Evolutionary conservation across 2,797 vertebrate genomes (phyloP).

Genomic region (Parauchenoglanis ngamensis): DNA sequence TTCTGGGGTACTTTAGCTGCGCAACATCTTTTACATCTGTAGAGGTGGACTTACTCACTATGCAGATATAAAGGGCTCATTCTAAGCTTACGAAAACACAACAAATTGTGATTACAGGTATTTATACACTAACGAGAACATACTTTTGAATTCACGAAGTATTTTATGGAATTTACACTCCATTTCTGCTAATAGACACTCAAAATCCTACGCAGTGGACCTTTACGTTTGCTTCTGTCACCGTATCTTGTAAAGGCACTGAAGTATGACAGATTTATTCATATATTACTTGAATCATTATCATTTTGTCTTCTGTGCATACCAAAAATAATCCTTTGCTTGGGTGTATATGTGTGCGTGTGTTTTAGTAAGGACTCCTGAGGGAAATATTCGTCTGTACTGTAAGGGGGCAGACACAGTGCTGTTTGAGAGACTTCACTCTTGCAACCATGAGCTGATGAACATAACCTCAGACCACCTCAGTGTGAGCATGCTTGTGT

Average conservation of each 20-base stretch:
- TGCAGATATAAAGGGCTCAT: too few species aligned
- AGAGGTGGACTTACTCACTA: too few species aligned
- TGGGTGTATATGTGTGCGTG: conserved; percentile 29
- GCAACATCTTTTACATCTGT: too few species aligned
- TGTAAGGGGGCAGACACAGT: conserved; percentile 95
- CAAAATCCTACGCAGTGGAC: too few species aligned
- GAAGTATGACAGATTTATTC: neutral
- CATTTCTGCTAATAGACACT: too few species aligned
- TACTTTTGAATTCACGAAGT: too few species aligned
- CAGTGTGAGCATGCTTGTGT: conserved; percentile 73
- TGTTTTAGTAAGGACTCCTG: conserved; percentile 81
- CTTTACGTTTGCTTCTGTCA: too few species aligned
- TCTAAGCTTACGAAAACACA: too few species aligned
- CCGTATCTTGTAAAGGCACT: neutral
- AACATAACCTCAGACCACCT: conserved; percentile 88
- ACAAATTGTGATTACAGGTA: too few species aligned
- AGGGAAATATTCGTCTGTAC: conserved; percentile 89
- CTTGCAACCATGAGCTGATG: conserved; percentile 80
- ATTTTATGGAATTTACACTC: too few species aligned
- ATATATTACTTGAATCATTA: neutral
- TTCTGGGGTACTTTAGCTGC: too few species aligned
- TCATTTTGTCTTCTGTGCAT: neutral
- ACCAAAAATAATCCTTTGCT: neutral
- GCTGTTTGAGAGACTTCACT: conserved; percentile 85
- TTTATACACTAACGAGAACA: too few species aligned